Evolutionary conservation across 2,797 vertebrate genomes (phyloP), one percentile per base, ranked within the genome.

Genomic region (Hafferia zeledoni): DNA sequence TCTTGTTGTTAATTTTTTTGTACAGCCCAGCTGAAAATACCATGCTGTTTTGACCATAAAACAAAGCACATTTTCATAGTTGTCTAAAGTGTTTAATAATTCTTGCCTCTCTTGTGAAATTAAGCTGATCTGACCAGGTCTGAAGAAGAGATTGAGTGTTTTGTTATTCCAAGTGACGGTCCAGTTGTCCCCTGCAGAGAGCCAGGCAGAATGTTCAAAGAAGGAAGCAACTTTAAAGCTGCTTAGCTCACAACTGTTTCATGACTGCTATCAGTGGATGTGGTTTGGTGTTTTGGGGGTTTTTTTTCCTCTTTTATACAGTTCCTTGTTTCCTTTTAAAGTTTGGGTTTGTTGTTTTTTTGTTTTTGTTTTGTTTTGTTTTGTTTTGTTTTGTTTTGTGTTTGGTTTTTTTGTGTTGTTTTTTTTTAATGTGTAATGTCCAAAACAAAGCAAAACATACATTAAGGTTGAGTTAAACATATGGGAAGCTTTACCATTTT

Each of bases 1-100:
- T n/a, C 33, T 67, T 37, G 17, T 14, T 1, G 2, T 17, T 82
- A 56, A 47, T 79, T 53, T 82, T n/a, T 78, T 10, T 27, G 17
- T 22, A 59, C 30, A 30, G 17, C 46, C n/a, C 39, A 49, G 37
- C 57, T 93, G 69, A 49, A 86, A 91, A 77, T 39, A 24, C 5
- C 4, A 4, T 78, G 22, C 17, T 28, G 68, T 83, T 89, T 37
- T 81, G 59, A 74, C 63, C 65, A 39, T 71, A 80, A 87, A 74
- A 83, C 81, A 89, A 92, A 93, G 41, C 80, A 10, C 31, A 41
- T 75, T 41, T 86, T 10, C 65, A 28, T 17, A 88, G 72, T 7
- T 86, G 76, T 79, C 57, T 82, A 5, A 27, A 70, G 17, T 19
- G 59, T 31, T 91, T 65, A 64, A 4, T 31, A 30, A 43, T 27